A percentile compares a stretch with the other conserved stretches of the same genome.
These are phyloP conservation scores for Coelogynopora nodosa DNA, from an alignment of 2,888 invertebrate species.

Conservation along the genomic window DNA sequence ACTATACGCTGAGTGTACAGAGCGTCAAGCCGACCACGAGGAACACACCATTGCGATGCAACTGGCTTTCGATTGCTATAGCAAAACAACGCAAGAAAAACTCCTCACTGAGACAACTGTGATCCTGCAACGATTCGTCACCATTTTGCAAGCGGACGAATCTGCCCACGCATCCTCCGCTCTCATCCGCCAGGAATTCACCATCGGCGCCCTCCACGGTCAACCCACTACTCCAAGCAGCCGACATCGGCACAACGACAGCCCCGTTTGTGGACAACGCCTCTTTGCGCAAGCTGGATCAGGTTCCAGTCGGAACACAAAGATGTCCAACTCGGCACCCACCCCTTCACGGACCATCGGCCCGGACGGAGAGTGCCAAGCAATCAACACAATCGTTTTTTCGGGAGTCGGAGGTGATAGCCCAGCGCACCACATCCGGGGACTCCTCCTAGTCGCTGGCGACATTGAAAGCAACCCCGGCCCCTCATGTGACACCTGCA, in stretches of 20 bases:
- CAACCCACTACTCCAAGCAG: neutral
- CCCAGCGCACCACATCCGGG: neutral
- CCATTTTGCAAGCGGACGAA: conserved; percentile 33
- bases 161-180: conserved; percentile 21
- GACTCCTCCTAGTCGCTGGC: neutral
- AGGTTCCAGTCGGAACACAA: too few species aligned
- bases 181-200: neutral
- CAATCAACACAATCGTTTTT: neutral
- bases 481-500: neutral
- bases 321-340: too few species aligned
- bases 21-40: conserved; percentile 10
- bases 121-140: neutral
- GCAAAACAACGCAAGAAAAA: conserved; percentile 28
- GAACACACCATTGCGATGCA: conserved; percentile 21
- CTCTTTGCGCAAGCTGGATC: too few species aligned
- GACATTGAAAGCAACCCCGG: neutral
- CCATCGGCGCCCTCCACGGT: neutral
- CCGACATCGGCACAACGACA: neutral
- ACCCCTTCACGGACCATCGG: neutral
- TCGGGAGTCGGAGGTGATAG: neutral
- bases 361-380: neutral
- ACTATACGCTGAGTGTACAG: neutral
- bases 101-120: conserved; percentile 15
- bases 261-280: neutral
- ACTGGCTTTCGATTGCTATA: neutral